Base-by-base conservation (phyloP, 2,888 invertebrate species). In the Cyclophora punctaria region DNA sequence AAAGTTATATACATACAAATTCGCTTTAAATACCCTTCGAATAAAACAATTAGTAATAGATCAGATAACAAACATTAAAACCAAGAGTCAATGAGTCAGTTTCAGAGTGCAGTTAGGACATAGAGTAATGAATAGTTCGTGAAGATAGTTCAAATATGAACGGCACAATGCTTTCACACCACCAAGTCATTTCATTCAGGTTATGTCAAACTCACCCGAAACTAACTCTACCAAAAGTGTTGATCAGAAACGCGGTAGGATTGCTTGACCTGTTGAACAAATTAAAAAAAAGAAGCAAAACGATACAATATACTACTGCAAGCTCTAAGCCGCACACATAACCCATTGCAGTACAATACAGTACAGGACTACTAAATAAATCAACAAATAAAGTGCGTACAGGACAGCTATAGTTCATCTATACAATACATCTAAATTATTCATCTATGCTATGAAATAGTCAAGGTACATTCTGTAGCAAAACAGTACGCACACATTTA, bases 241-340 rank as follows among this genome's bases (percentile, higher is more conserved):
- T 91, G 90, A 92, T 90, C 89, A 92, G 89, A 91, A 92, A 91
- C 89, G 91, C 90, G 83, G 91, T 90, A 83, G 91, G 90, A 86
- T 90, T 91, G 86, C 90, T 90, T 91, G 91, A 90, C 90, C 91
- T 91, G 90, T 92, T 92, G 92, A 90, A 92, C 88, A 92, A 91
- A 91, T 90, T 83, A 84, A 84, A 83, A 85, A 44, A 60, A 87
- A 82, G 73, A 78, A 81, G 79, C 80, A 83, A 80, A 80, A 71
- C 75, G 66, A 70, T 71, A 74, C 71, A 70, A 20, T 76, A 64
- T 4, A 34, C 44, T 44, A 34, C 4, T 73, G 80, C 80, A 85
- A 85, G 86, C 85, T 72, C 62, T 68, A 75, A 71, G 71, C 73
- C 67, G 78, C 78, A 76, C 79, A 78, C 74, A 75, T 64, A 67